Evolutionary conservation across 2,797 vertebrate genomes (phyloP), one percentile per base, ranked within the genome.

Genomic region (Microctenopoma lineatum): DNA sequence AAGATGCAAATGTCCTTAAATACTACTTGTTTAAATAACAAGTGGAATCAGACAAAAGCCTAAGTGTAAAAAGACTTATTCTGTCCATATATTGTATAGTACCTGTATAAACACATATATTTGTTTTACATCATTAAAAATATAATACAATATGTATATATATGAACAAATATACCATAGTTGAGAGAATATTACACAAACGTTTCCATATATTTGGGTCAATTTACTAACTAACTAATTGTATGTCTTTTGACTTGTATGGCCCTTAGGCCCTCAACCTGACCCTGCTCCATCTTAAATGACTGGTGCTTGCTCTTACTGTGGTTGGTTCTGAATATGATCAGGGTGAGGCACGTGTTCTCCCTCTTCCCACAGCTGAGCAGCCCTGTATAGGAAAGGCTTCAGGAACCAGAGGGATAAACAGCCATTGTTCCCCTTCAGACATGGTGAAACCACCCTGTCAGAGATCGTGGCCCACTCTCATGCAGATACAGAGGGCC

Each of bases 371-470:
- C 71, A 53, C 50, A 70, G 68, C 77, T 59, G 69, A 87, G 81
- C 75, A 63, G 59, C 52, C 60, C 78, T 61, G 59, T 72, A 75
- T 84, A 88, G 87, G 89, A 87, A 92, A 84, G 73, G 61, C 80
- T 88, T 80, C 82, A 91, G 93, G 87, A 92, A 91, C 91, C 77
- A 66, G 62, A 59, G 58, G 77, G 70, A 87, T 90, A 91, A 92
- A 93, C 84, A 87, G 53, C 85, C 77, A 93, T 93, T 93, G 91
- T 93, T 92, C 86, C 53, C 12, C 46, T 48, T 69, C 25, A 25
- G 72, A 52, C 81, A 79, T n/a, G 52, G 53, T 90, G 85, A 91
- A 92, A 89, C 70, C 82, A 69, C 78, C 80, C 79, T 80, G 84
- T 87, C 87, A 86, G 50, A 59, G 75, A 77, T 83, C 70, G 60